Conservation (phyloP, 2,888 invertebrate genomes). For the Tipula helvola region DNA sequence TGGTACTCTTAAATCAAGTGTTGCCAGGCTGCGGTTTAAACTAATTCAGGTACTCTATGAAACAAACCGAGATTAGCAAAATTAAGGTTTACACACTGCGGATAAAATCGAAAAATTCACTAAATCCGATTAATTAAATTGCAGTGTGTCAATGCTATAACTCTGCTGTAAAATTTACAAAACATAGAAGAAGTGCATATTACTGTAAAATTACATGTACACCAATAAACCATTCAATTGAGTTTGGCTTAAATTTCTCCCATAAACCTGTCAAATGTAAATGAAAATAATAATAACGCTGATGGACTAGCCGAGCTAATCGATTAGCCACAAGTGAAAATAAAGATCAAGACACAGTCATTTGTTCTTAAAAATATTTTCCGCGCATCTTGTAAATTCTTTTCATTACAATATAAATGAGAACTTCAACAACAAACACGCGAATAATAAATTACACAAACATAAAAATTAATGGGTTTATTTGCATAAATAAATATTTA, state of each 20-base stretch:
- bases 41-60: too few relatives aligned
- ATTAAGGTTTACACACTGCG: too few relatives aligned
- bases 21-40: too few relatives aligned
- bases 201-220: not conserved
- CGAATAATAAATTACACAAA: not conserved
- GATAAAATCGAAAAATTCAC: too few relatives aligned
- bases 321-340: not conserved
- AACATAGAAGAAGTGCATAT: too few relatives aligned
- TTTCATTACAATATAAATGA: not conserved
- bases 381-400: not conserved
- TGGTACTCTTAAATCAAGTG: too few relatives aligned
- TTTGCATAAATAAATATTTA: not conserved
- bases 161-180: too few relatives aligned
- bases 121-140: too few relatives aligned
- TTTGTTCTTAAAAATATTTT: not conserved
- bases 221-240: not conserved
- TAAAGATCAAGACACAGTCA: not conserved
- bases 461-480: not conserved
- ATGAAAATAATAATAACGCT: not conserved
- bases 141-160: too few relatives aligned
- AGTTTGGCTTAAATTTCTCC: not conserved
- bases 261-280: not conserved
- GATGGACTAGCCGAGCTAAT: not conserved
- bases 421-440: not conserved
- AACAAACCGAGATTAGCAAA: too few relatives aligned